A percentile compares a stretch with the other conserved stretches of the same genome.
Evolutionary conservation across 1,140 invertebrate genomes (phyloP).

Genomic region (Sarcophaga peregrina): DNA sequence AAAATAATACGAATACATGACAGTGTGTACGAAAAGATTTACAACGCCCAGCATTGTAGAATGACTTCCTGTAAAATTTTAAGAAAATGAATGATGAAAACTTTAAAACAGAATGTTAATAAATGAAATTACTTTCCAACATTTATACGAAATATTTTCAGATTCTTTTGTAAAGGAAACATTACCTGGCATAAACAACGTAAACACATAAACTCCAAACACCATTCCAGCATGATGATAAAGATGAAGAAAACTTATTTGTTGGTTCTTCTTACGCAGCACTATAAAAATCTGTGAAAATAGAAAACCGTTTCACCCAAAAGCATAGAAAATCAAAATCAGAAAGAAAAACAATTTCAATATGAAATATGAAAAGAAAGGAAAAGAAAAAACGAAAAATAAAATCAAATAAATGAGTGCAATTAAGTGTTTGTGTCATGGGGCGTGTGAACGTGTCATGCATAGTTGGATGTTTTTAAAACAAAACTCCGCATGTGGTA

Average conservation of each 20-base stretch:
- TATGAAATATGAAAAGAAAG: background rate
- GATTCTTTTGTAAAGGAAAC: conserved; percentile 22
- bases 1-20: conserved; percentile 63
- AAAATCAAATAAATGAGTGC: background rate
- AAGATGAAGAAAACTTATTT: conserved; percentile 84
- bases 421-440: background rate
- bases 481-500: background rate
- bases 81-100: background rate
- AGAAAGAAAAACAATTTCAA: too few relatives aligned
- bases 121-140: background rate
- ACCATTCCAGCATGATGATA: conserved; percentile 85
- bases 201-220: conserved; percentile 66
- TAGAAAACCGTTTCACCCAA: too few relatives aligned
- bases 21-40: conserved; percentile 60
- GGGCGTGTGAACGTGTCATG: background rate
- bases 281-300: conserved; percentile 76
- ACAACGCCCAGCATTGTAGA: conserved; percentile 58
- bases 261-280: conserved; percentile 82
- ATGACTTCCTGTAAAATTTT: conserved; percentile 68
- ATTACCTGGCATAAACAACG: conserved; percentile 72
- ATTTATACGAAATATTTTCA: background rate
- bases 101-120: background rate
- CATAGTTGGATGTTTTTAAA: background rate
- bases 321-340: too few relatives aligned
- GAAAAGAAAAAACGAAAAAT: background rate